Conservation (phyloP, 1,140 invertebrate species). For the Hylaeus anthracinus region DNA sequence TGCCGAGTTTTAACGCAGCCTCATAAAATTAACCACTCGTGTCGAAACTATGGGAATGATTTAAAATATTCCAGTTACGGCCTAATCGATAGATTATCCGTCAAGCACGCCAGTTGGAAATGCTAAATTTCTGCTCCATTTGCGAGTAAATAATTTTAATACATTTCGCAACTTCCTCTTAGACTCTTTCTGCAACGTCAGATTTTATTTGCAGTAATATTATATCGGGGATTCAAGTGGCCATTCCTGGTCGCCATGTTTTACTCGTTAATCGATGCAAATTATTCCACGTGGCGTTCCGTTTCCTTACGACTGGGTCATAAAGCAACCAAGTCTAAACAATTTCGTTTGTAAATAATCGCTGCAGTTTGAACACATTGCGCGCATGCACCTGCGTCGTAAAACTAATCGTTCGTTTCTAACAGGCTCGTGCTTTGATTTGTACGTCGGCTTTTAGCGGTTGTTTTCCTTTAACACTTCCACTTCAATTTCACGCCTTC, state of each 20-base stretch:
- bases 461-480: too few relatives aligned
- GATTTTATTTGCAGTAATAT: background rate
- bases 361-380: background rate
- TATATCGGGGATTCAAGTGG: conserved; percentile 1
- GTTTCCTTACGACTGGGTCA: background rate
- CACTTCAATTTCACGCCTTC: too few relatives aligned
- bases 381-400: background rate
- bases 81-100: background rate
- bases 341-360: conserved; percentile 6
- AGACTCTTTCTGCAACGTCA: background rate
- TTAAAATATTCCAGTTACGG: background rate
- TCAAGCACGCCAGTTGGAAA: background rate
- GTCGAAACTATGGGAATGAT: background rate
- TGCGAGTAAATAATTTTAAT: background rate
- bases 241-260: conserved; percentile 2
- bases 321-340: background rate
- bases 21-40: background rate
- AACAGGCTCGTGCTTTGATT: too few relatives aligned
- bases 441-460: too few relatives aligned
- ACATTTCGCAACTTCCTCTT: background rate
- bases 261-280: conserved; percentile 13
- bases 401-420: background rate
- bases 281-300: conserved; percentile 9
- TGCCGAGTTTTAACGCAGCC: too few relatives aligned
- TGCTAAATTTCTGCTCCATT: conserved; percentile 1